Conservation (phyloP, 2,113 vertebrate genomes). For the Dinomys branickii region DNA sequence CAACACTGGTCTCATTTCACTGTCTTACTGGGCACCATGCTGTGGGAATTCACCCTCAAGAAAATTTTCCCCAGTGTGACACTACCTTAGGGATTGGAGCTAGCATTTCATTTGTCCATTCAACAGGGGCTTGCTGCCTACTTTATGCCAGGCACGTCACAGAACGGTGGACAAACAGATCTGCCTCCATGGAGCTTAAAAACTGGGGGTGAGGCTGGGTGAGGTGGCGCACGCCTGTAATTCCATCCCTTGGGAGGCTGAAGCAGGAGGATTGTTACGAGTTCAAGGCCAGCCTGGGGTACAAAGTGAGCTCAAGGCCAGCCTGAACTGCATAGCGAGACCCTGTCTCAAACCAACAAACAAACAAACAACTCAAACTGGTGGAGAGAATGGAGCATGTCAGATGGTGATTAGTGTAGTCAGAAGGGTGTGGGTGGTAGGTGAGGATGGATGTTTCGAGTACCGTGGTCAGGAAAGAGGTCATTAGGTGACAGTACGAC, state of each 20-base stretch:
- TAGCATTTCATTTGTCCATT: conserved; percentile 4
- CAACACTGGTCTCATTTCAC: background rate
- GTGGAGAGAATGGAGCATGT: background rate
- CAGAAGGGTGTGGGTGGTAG: background rate
- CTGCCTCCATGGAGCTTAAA: conserved; percentile 2
- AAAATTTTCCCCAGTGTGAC: background rate
- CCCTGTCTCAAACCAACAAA: too few relatives aligned
- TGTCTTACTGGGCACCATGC: background rate
- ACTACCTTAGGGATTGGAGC: background rate
- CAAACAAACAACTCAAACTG: background rate
- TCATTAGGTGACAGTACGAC: background rate
- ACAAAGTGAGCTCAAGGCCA: too few relatives aligned
- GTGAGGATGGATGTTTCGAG: background rate
- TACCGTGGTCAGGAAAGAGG: background rate
- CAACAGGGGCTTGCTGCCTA: background rate
- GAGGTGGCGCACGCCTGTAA: too few relatives aligned
- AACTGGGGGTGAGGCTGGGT: background rate
- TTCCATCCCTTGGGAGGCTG: too few relatives aligned
- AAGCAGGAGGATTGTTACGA: too few relatives aligned
- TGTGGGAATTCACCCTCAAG: background rate
- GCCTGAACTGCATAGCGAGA: too few relatives aligned
- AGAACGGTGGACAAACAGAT: background rate
- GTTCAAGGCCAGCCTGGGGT: too few relatives aligned
- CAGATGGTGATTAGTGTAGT: background rate
- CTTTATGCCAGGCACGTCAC: background rate